Evolutionary conservation across 2,888 invertebrate genomes (phyloP).

Genomic region (Mythimna albipuncta): DNA sequence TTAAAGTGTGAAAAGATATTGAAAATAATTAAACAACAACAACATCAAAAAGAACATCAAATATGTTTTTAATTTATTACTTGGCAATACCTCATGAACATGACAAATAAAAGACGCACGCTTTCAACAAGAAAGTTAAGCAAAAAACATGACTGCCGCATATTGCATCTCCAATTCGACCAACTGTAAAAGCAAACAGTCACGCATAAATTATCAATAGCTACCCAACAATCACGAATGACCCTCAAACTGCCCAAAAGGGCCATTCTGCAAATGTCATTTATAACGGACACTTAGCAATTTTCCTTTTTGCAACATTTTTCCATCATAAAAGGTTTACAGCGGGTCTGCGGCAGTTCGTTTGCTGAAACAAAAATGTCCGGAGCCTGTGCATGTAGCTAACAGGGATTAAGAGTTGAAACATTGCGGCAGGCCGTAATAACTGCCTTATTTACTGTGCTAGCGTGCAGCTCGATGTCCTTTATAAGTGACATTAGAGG

Average conservation of each 20-base stretch:
- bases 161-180: background rate
- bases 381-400: constrained; percentile 57
- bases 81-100: background rate
- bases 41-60: too few relatives aligned
- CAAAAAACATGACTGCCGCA: background rate
- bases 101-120: too few relatives aligned
- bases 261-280: constrained; percentile 40
- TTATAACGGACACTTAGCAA: constrained; percentile 57
- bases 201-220: constrained; percentile 36
- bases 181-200: constrained; percentile 10
- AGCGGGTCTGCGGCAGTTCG: constrained; percentile 57
- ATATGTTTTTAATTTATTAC: background rate
- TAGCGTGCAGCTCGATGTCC: constrained; percentile 46
- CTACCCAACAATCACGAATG: constrained; percentile 37
- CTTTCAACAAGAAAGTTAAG: too few relatives aligned
- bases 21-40: background rate
- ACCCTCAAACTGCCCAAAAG: constrained; percentile 29
- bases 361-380: constrained; percentile 66
- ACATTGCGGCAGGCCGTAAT: constrained; percentile 61
- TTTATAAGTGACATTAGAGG: constrained; percentile 27
- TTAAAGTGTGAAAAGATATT: background rate
- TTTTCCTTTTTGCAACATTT: constrained; percentile 60
- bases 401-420: constrained; percentile 70
- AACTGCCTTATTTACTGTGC: constrained; percentile 58
- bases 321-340: constrained; percentile 66